Evolutionary conservation across 2,888 invertebrate genomes (phyloP).

Genomic region (Octodonta nipae): DNA sequence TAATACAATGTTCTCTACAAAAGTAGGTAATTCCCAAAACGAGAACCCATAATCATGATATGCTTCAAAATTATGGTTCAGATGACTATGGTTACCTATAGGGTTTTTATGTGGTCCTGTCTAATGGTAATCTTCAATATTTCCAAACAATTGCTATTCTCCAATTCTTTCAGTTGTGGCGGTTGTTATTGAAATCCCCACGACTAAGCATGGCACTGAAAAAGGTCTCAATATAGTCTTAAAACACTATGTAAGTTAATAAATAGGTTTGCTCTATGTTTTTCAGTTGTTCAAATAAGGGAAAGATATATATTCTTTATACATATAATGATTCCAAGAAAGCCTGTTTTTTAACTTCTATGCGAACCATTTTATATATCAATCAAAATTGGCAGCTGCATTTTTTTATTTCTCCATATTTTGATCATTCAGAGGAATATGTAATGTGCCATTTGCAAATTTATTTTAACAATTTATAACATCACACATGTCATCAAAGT

Average conservation of each 20-base stretch:
- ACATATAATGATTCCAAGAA: neutral
- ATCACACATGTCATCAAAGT: slow-evolving; percentile 1
- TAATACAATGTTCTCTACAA: neutral
- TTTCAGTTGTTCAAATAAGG: slow-evolving; percentile 1
- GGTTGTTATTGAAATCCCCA: neutral
- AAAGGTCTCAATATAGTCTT: slow-evolving; percentile 1
- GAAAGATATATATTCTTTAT: neutral
- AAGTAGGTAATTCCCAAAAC: slow-evolving; percentile 1
- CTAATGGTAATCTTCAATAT: neutral
- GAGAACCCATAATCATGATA: neutral
- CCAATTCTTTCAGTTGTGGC: neutral
- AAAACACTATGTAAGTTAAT: neutral
- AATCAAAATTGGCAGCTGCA: neutral
- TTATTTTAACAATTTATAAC: neutral
- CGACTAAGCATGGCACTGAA: neutral
- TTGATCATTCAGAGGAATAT: neutral
- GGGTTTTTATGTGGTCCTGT: too few relatives aligned
- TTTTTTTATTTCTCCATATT: neutral
- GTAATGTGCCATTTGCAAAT: neutral
- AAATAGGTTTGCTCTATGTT: neutral
- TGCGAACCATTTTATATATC: neutral
- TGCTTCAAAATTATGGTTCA: neutral
- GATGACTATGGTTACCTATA: neutral
- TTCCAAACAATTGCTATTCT: neutral
- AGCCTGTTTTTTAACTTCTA: neutral